Evolutionary conservation across 35 echinoderm and acorn worm species (phyloP), one percentile per base, ranked within the genome.

Genomic region (Strongylocentrotus purpuratus): DNA sequence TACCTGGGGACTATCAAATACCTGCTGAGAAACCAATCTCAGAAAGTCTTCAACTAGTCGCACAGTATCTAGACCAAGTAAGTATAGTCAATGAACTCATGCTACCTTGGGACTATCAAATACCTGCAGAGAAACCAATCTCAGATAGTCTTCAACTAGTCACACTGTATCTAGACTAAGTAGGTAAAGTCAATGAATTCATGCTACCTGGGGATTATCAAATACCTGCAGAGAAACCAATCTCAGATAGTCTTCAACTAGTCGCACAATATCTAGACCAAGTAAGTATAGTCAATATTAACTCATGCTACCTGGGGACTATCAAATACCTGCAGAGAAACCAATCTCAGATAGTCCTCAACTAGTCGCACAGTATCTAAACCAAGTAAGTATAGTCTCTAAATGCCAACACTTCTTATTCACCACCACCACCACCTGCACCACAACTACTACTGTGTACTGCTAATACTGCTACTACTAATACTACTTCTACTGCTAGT

Each of bases 221-320:
- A 8, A 11, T 18, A 18, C 15, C 46, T 11, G 46, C 70, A 33
- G 96, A 91, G 0, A 47, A 25, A 1, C 96, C 96, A 9, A 20
- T 94, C 22, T 96, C 96, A 5, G 96, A 96, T 91, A 70, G 46
- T 33, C 17, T 86, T 20, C 25, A 94, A 33, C 50, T 65, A 2
- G 87, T 95, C 22, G 7, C 87, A 32, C 86, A 60, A 46, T 92
- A 90, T 52, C 22, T 95, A 33, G 45, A 95, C 47, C 92, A 97
- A 90, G 96, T 95, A 88, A 88, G 45, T 33, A 7, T 6, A 35
- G 87, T 86, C 20, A 99, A 95, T 47, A 88, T 78, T 99, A 0
- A 88, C 88, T 99, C 0, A 98, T 99, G 94, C 85, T 99, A 6
- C 98, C 98, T 5, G 94, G 94, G 25, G 94, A 96, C 86, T 96